Base-by-base conservation (phyloP, 2,888 invertebrate species). In the Drosophila mercatorum region DNA sequence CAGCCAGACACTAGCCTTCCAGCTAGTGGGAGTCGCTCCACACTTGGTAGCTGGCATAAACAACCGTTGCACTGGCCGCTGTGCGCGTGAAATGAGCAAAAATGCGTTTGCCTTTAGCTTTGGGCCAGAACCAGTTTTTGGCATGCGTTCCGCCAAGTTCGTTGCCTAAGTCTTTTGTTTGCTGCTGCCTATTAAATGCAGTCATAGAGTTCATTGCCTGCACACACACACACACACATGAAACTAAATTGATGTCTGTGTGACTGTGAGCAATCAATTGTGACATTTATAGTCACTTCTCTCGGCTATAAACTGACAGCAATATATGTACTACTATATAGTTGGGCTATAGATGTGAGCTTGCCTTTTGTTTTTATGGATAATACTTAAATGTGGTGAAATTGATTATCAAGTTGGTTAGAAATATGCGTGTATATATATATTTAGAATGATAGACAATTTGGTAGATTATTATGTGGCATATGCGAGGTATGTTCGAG, bases 101-200 rank as follows among this genome's bases (percentile, higher is more conserved):
- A 80, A 76, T 88, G 85, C 75, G 80, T 82, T 74, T 14, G 71
- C 66, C 71, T 71, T 60, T 66, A 17, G 64, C 72, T 71, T 62
- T 66, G 63, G 65, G 71, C 52, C 75, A 53, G 71, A 82, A 80
- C 83, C 65, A 55, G 75, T 88, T 88, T 86, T 72, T 80, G 86
- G 80, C 86, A 75, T 82, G 72, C 71, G 56, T 62, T 65, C 63
- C 61, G 26, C 36, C 74, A 72, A 79, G 88, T 90, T 88, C 77
- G 88, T 83, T 84, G 89, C 78, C 85, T 87, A 90, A 89, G 85
- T 88, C 90, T 90, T 88, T 88, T 87, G 78, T 88, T 86, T 68
- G 65, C 22, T 36, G 55, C 47, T 36, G 52, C 53, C 79, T 47
- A 70, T 76, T 67, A 62, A 76, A 73, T 68, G 51, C 76, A 77